Conservation (phyloP, 1,140 invertebrate species). For the Ceratoteleas bidentatus region DNA sequence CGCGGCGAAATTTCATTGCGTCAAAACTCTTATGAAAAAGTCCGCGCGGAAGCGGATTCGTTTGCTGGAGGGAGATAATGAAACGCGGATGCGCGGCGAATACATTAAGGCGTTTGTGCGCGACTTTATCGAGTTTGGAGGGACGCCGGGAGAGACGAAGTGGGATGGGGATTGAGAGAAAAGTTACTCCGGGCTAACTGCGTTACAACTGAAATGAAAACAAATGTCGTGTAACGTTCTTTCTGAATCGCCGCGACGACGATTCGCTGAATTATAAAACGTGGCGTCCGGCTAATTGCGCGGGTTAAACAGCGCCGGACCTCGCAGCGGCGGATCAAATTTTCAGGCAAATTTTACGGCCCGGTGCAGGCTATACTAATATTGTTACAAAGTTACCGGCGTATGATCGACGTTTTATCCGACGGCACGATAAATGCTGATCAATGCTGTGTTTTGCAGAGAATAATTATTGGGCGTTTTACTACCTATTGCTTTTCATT, state of each 20-base stretch:
- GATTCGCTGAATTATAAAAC: conserved; percentile 15
- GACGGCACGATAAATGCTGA: background rate
- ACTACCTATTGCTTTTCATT: background rate
- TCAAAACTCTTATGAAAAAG: conserved; percentile 34
- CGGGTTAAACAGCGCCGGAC: conserved; percentile 21
- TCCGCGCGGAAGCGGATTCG: conserved; percentile 8
- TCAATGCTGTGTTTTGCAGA: conserved; percentile 1
- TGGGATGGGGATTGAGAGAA: background rate
- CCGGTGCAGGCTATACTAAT: conserved; percentile 17
- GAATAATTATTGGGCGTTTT: background rate
- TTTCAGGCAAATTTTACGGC: conserved; percentile 23
- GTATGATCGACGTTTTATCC: conserved; percentile 23
- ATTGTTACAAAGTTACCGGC: conserved; percentile 29
- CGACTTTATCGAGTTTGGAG: background rate
- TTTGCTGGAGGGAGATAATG: conserved; percentile 20
- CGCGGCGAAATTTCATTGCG: conserved; percentile 27
- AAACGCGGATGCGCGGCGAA: conserved; percentile 18
- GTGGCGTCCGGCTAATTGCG: conserved; percentile 8
- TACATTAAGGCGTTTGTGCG: conserved; percentile 9
- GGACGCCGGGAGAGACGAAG: background rate
- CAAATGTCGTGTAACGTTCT: conserved; percentile 11
- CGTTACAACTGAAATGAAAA: conserved; percentile 11
- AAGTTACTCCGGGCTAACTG: conserved; percentile 4
- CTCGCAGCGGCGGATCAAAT: conserved; percentile 1
- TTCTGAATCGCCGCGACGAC: conserved; percentile 16